Evolutionary conservation across 2,113 vertebrate species (phyloP).

Genomic region (Ageneiosus marmoratus): DNA sequence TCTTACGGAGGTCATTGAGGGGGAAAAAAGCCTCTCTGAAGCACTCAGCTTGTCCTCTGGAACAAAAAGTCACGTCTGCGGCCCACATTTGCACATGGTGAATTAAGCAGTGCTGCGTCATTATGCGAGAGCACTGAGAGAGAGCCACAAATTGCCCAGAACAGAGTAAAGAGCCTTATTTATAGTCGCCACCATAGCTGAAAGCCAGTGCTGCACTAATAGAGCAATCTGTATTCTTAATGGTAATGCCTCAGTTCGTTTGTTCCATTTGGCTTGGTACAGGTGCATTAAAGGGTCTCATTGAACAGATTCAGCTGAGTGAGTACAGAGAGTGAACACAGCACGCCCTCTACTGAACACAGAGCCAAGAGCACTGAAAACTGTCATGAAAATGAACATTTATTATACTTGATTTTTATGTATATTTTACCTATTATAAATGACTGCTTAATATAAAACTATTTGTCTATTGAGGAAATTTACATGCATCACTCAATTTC

Average conservation of each 20-base stretch:
- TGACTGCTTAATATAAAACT: neutral
- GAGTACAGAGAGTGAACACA: constrained; percentile 30
- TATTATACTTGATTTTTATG: too few relatives aligned
- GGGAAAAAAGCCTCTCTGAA: constrained; percentile 34
- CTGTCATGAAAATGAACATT: neutral
- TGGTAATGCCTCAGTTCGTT: constrained; percentile 73
- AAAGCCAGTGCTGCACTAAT: constrained; percentile 71
- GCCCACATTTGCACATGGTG: constrained; percentile 55
- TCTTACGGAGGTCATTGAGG: constrained; percentile 31
- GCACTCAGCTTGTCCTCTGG: constrained; percentile 48
- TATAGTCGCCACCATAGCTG: constrained; percentile 65
- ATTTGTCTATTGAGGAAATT: neutral
- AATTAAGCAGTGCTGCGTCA: constrained; percentile 67
- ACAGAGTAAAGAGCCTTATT: constrained; percentile 71
- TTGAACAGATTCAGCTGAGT: constrained; percentile 59
- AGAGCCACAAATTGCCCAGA: constrained; percentile 67
- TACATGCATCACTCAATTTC: neutral
- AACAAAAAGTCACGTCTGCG: constrained; percentile 51
- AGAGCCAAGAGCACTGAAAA: neutral
- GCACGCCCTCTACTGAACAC: constrained; percentile 67
- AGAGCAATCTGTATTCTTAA: constrained; percentile 78
- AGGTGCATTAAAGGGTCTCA: constrained; percentile 72
- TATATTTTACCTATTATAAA: neutral
- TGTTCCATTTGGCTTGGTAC: constrained; percentile 75
- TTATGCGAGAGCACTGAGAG: constrained; percentile 66